Evolutionary conservation across 2,113 vertebrate genomes (phyloP), one percentile per base, ranked within the genome.

Genomic region (Rafetus swinhoei): DNA sequence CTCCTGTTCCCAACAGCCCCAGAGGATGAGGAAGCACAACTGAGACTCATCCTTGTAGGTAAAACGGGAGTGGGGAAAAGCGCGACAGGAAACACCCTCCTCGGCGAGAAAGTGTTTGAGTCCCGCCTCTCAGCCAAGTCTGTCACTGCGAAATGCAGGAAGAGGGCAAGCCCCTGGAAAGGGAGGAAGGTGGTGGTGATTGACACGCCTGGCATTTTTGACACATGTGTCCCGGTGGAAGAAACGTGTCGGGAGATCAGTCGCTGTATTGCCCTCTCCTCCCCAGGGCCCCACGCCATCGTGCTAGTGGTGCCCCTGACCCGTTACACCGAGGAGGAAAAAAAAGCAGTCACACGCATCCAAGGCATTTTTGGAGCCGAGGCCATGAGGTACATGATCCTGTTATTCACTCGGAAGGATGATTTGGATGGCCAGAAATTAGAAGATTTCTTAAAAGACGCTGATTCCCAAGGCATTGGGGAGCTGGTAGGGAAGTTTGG

Each of bases 11-110:
- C 65, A 69, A 69, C 65, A 69, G 65, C 14, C 32, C 65, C 65
- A 69, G 16, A 32, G 32, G 32, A 69, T 18, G 65, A 14, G 65
- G 65, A 69, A 32, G n/a, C 65, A 19, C 32, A 69, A n/a, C 65
- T 69, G 65, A 85, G 83, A 18, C 72, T 74, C 32, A 50, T 85
- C 21, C 60, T 74, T 32, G 62, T 39, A 96, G 97, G 50, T 19
- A 57, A 86, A 79, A 59, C 59, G 1, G 59, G 59, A 60, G 59
- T 19, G 79, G 54, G 57, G 74, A 97, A 98, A 95, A 98, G 97
- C 12, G 95, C 97, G 0, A 45, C 97, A 53, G 97, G 85, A 77
- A 87, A 79, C 53, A 59, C 72, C 55, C 45, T 79, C 77, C 35
- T 79, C 12, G 50, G 83, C 12, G 6, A 69, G 65, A 69, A 69